A percentile compares a stretch with the other conserved stretches of the same genome.
phyloP scores from a whole-genome alignment of 2,797 vertebrate genomes.

The Carcharodon carcharias region DNA sequence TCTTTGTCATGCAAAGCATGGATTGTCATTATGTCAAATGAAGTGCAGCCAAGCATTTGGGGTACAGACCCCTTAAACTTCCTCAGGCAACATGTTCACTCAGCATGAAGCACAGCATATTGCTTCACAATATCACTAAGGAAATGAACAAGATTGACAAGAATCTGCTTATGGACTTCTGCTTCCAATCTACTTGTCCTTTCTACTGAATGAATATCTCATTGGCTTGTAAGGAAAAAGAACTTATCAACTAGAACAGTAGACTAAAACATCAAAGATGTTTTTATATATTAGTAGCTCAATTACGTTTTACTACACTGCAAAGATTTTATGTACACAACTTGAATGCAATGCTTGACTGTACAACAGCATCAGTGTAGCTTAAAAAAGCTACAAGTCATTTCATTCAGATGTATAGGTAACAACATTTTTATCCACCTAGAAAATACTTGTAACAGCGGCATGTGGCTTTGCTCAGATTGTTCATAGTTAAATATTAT shows the following conservation, averaged over 20 bases:
- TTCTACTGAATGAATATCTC: background rate
- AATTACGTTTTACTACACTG: background rate
- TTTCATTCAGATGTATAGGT: background rate
- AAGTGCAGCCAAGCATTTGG: background rate
- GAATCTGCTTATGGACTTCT: background rate
- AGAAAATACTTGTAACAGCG: background rate
- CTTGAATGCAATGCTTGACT: background rate
- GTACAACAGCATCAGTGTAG: background rate
- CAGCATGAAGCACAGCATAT: background rate
- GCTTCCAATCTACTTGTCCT: background rate
- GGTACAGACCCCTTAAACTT: background rate
- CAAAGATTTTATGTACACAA: background rate
- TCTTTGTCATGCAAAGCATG: background rate
- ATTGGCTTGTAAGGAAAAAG: background rate
- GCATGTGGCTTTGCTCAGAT: background rate
- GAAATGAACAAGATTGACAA: slow-evolving; percentile 31
- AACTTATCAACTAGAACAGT: background rate
- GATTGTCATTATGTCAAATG: background rate
- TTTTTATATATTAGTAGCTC: background rate
- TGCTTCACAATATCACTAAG: background rate
- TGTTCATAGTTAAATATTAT: background rate
- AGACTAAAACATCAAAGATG: background rate
- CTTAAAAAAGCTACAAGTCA: background rate
- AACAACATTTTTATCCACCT: background rate
- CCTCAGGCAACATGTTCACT: background rate